Percentiles rank a stretch among this genome's conserved stretches.
These are phyloP conservation scores for Triplophysa tibetana DNA, from an alignment of 2,113 vertebrate species.

Conservation along the genomic window DNA sequence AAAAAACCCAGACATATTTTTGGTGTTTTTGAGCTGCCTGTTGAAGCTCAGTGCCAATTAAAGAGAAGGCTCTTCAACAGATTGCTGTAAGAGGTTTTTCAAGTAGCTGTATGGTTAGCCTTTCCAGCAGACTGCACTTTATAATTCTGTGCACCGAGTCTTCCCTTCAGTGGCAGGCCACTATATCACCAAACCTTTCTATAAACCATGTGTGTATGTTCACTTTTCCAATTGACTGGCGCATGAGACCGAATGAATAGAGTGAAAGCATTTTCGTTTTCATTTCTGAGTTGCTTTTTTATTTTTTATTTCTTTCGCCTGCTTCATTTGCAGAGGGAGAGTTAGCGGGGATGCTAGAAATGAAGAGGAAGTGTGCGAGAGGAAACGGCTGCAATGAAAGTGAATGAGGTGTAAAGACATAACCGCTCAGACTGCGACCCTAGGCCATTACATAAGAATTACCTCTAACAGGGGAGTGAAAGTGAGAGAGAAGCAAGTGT, in stretches of 20 bases:
- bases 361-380: conserved; percentile 35
- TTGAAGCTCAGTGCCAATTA: conserved; percentile 25
- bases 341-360: conserved; percentile 23
- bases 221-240: conserved; percentile 44
- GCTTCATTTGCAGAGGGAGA: conserved; percentile 22
- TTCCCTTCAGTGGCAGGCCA: conserved; percentile 28
- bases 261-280: conserved; percentile 38
- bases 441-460: conserved; percentile 43
- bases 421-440: conserved; percentile 41
- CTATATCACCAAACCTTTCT: conserved; percentile 36
- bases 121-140: conserved; percentile 41
- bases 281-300: conserved; percentile 36
- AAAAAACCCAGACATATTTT: neutral
- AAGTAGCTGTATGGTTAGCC: conserved; percentile 27
- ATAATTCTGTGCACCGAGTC: conserved; percentile 27
- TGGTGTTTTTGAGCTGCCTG: neutral
- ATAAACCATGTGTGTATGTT: conserved; percentile 33
- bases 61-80: conserved; percentile 44
- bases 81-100: conserved; percentile 32
- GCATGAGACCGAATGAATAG: conserved; percentile 21
- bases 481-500: neutral
- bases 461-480: conserved; percentile 28
- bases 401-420: conserved; percentile 48
- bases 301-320: conserved; percentile 20
- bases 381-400: conserved; percentile 50